Evolutionary conservation across 2,797 vertebrate genomes (phyloP), one percentile per base, ranked within the genome.

Genomic region (Percopsis omiscomaycus): DNA sequence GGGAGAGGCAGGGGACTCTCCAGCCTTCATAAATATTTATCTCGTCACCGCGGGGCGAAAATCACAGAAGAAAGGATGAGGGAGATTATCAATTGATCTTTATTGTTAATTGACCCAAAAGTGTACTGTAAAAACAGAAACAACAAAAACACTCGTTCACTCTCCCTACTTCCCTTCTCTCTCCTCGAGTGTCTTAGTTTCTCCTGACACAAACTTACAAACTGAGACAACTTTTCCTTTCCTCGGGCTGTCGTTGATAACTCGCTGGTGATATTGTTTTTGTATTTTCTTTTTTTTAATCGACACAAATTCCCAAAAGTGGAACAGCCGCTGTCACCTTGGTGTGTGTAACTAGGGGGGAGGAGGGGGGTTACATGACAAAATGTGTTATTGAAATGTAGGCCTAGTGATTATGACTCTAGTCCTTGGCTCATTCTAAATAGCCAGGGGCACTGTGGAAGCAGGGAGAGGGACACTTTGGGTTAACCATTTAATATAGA

Each of bases 11-110:
- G 85, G 89, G 89, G 88, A 91, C 80, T 82, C 86, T 78, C 84
- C 5, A 77, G 84, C 82, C 85, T 86, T 91, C 89, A 91, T 91
- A 90, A 92, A 92, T 92, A 91, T 92, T 91, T 90, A 92, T 91
- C 86, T 84, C 85, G 64, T 87, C 64, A 89, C 87, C 83, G 75
- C 79, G 2, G 89, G 90, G 84, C 45, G 79, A 81, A 79, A 82
- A 83, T 83, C 77, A 78, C 66, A 84, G 79, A 88, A 83, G 80
- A 88, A 77, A 85, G 81, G 78, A 83, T 75, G 63, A 80, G 74
- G 73, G 86, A 82, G 49, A 51, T 10, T 15, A 74, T 84, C 86
- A 86, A 90, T 88, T 90, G 77, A 88, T 91, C 85, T 90, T 89
- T 86, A 89, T 91, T 89, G 87, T 88, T 92, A 91, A 89, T 91